These are phyloP conservation scores for Didymodactylos carnosus DNA, from an alignment of 2,888 invertebrate genomes.

Conservation along the genomic window DNA sequence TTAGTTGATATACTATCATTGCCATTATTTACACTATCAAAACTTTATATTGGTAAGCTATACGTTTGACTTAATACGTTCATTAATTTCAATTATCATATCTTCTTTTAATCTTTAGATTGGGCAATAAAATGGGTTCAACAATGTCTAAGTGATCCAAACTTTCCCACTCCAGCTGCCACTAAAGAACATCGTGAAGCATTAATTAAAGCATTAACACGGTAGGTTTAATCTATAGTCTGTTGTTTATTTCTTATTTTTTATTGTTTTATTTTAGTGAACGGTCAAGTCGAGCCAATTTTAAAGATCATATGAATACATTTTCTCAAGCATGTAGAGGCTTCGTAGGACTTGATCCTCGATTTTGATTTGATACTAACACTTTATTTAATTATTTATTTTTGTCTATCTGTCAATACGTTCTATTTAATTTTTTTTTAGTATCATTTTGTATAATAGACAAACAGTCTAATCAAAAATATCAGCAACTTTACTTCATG, in stretches of 20 bases:
- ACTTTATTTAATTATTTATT: too few species aligned
- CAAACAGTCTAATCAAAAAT: too few species aligned
- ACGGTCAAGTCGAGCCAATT: not conserved
- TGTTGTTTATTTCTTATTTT: not conserved
- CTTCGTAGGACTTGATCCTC: too few species aligned
- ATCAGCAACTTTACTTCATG: too few species aligned
- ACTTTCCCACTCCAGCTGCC: not conserved
- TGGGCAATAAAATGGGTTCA: not conserved
- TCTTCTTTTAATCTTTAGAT: too few species aligned
- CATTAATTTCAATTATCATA: too few species aligned
- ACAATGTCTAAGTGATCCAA: not conserved
- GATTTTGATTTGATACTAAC: too few species aligned
- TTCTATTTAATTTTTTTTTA: too few species aligned
- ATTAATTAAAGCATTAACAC: not conserved
- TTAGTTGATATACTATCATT: slow-evolving; percentile 37
- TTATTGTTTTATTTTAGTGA: not conserved
- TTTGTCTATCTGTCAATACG: too few species aligned
- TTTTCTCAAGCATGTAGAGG: not conserved
- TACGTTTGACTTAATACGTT: too few species aligned
- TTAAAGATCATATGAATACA: not conserved
- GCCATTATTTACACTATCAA: slow-evolving; percentile 4
- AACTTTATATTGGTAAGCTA: slow-evolving; percentile 10
- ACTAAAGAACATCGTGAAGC: not conserved
- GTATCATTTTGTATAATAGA: too few species aligned
- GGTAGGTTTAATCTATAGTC: not conserved